Conservation (phyloP, 1,140 invertebrate species). For the Camponotus pennsylvanicus region DNA sequence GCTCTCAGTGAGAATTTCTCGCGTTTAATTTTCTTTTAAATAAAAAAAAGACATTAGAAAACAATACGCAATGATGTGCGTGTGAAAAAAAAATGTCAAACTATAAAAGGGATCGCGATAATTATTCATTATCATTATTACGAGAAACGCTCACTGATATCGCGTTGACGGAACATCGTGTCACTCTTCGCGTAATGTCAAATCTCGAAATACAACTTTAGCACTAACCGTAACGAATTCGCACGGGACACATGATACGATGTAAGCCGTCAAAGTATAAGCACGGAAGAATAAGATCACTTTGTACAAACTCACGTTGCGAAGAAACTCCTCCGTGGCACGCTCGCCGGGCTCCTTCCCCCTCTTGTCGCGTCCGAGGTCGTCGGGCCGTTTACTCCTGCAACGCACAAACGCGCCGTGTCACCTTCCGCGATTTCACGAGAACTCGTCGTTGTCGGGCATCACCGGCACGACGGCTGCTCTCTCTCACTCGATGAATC, state of each 20-base stretch:
- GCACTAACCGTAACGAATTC: neutral
- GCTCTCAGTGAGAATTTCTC: too few species aligned
- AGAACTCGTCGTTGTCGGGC: conserved; percentile 37
- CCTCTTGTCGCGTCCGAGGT: conserved; percentile 28
- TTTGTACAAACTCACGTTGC: conserved; percentile 7
- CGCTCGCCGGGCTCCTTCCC: conserved; percentile 2
- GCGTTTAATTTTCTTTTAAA: too few species aligned
- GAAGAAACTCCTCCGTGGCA: conserved; percentile 14
- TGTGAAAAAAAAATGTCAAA: neutral
- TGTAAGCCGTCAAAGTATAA: neutral
- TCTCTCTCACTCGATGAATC: conserved; percentile 41
- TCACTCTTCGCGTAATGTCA: neutral
- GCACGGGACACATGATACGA: neutral
- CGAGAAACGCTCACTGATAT: conserved; percentile 9
- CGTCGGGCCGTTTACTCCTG: conserved; percentile 48
- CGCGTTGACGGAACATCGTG: conserved; percentile 6
- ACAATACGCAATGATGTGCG: neutral
- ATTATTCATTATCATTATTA: conserved; percentile 7
- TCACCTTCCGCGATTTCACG: conserved; percentile 59
- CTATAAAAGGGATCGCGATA: neutral
- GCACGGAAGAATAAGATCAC: neutral
- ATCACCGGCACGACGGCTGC: conserved; percentile 9
- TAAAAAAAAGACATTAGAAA: neutral
- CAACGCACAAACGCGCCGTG: conserved; percentile 52
- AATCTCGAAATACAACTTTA: conserved; percentile 20